These are phyloP conservation scores for Acanthurus lineatus DNA, from an alignment of 2,797 vertebrate genomes.

Conservation along the genomic window DNA sequence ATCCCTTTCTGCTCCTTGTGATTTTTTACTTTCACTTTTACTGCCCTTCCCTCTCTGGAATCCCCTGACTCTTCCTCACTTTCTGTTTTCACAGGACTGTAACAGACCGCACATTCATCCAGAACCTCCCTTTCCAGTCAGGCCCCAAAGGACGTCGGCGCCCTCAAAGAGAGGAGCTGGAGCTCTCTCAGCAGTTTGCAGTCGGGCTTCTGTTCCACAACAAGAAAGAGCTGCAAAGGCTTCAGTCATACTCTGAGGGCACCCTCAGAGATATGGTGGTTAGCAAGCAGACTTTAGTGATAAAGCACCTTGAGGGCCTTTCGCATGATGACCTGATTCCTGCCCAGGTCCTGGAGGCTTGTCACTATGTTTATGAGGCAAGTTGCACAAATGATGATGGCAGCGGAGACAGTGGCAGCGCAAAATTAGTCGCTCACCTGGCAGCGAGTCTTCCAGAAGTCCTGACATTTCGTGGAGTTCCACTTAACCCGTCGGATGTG, in stretches of 20 bases:
- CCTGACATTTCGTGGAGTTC: slow-evolving; percentile 87
- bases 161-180: slow-evolving; percentile 87
- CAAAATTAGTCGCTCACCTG: slow-evolving; percentile 71
- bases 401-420: slow-evolving; percentile 48
- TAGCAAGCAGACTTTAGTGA: slow-evolving; percentile 82
- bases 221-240: slow-evolving; percentile 50
- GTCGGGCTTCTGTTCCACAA: slow-evolving; percentile 88
- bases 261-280: slow-evolving; percentile 21
- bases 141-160: slow-evolving; percentile 87
- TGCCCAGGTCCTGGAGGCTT: slow-evolving; percentile 87
- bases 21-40: no score
- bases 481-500: slow-evolving; percentile 86
- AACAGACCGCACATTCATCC: slow-evolving; percentile 78
- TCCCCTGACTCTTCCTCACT: slow-evolving; percentile 10
- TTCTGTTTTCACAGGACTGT: slow-evolving; percentile 56
- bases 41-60: not conserved
- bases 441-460: slow-evolving; percentile 80
- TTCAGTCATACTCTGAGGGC: slow-evolving; percentile 56
- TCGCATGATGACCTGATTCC: slow-evolving; percentile 78
- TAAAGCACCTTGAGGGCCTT: slow-evolving; percentile 84
- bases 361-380: slow-evolving; percentile 89
- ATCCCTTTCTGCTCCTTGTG: no score
- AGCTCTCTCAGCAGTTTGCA: slow-evolving; percentile 87
- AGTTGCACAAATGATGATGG: slow-evolving; percentile 36
- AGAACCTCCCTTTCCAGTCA: slow-evolving; percentile 72